phyloP scores from a whole-genome alignment of 1,140 invertebrate genomes.

The Diorhabda elongata region DNA sequence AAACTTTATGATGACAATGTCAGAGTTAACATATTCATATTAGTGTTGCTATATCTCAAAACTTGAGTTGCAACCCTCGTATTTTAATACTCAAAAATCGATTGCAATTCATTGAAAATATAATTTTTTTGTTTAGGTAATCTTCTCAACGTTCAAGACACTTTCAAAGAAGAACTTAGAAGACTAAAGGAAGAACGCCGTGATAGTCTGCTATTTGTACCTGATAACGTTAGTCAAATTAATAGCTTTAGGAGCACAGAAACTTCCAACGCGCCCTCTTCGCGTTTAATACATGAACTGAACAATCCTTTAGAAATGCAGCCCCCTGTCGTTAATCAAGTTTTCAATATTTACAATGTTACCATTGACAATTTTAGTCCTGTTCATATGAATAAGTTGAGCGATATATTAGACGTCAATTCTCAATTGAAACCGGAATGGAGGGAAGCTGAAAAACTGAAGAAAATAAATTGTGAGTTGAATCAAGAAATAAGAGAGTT shows the following conservation, averaged over 20 bases:
- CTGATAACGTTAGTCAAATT: conserved; percentile 40
- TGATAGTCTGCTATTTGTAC: conserved; percentile 47
- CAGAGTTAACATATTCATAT: too few relatives aligned
- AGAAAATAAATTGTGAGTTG: neutral
- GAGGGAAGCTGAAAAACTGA: neutral
- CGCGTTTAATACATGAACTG: conserved; percentile 37
- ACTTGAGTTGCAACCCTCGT: too few relatives aligned
- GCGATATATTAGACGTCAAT: conserved; percentile 29
- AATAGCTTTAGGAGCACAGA: conserved; percentile 16
- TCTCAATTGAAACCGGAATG: conserved; percentile 8
- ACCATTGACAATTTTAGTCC: conserved; percentile 37
- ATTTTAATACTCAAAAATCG: too few relatives aligned
- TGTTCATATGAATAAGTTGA: conserved; percentile 30
- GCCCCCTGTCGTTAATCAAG: conserved; percentile 36
- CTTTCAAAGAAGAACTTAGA: conserved; percentile 55
- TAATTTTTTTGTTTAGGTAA: conserved; percentile 36
- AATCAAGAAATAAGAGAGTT: neutral
- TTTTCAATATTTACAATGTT: conserved; percentile 45
- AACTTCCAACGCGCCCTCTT: neutral
- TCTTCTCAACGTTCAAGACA: conserved; percentile 52
- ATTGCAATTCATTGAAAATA: neutral
- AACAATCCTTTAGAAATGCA: conserved; percentile 40
- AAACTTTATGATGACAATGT: too few relatives aligned
- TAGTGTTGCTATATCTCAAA: too few relatives aligned
- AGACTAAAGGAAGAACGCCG: conserved; percentile 49